Percentiles rank a stretch among this genome's conserved stretches.
These are phyloP conservation scores for Barnardius zonarius DNA, from an alignment of 2,113 vertebrate genomes.

Conservation along the genomic window DNA sequence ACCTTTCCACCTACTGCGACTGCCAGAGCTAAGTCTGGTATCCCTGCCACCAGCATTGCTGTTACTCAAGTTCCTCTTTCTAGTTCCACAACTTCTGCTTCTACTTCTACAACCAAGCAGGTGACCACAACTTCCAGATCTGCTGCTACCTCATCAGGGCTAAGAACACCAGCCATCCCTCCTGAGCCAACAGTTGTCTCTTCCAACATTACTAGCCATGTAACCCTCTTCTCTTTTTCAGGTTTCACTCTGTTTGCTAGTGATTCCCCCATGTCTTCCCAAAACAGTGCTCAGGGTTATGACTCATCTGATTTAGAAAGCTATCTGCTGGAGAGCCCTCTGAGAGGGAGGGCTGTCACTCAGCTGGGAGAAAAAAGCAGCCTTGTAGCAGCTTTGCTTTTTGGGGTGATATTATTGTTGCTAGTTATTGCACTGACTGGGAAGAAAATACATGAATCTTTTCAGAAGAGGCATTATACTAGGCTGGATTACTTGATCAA, in stretches of 20 bases:
- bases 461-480: conserved; percentile 70
- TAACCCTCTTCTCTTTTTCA: background rate
- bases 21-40: background rate
- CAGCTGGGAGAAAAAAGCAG: conserved; percentile 61
- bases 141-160: background rate
- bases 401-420: conserved; percentile 72
- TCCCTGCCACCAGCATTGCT: background rate
- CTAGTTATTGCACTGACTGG: conserved; percentile 61
- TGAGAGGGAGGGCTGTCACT: background rate
- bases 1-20: background rate
- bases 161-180: background rate
- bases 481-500: conserved; percentile 79
- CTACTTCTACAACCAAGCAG: background rate
- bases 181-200: background rate
- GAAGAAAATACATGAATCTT: conserved; percentile 60
- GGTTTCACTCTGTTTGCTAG: background rate
- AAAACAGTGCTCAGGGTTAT: background rate
- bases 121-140: background rate
- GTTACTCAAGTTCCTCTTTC: background rate
- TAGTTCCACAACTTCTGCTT: background rate
- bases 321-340: background rate
- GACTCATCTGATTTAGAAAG: background rate
- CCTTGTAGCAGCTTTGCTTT: conserved; percentile 69
- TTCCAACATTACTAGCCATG: background rate
- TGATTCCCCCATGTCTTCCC: background rate